Evolutionary conservation across 2,888 invertebrate species (phyloP).

Genomic region (Helobdella robusta): DNA sequence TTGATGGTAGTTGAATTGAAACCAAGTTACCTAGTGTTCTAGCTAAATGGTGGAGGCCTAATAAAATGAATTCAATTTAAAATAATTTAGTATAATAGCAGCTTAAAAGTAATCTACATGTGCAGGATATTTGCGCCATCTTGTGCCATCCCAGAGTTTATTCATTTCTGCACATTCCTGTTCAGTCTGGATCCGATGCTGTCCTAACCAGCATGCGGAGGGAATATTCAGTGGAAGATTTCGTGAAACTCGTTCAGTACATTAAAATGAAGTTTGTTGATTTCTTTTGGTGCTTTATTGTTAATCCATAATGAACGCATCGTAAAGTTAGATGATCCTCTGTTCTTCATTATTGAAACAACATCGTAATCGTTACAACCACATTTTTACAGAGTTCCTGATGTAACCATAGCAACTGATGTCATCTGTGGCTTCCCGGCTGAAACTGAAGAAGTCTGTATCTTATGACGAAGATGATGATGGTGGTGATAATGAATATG

Average conservation of each 20-base stretch:
- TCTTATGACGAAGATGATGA: not conserved
- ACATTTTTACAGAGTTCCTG: conserved; percentile 62
- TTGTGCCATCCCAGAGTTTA: conserved; percentile 79
- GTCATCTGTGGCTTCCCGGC: conserved; percentile 97
- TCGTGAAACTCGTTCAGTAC: conserved; percentile 76
- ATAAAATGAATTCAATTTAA: too few relatives aligned
- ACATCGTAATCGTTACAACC: too few relatives aligned
- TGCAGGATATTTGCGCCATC: conserved; percentile 70
- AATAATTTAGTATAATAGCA: too few relatives aligned
- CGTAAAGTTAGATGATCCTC: too few relatives aligned
- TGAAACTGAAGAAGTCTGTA: conserved; percentile 63
- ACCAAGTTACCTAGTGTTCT: too few relatives aligned
- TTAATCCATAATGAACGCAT: not conserved
- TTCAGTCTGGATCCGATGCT: conserved; percentile 88
- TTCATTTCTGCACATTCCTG: conserved; percentile 90
- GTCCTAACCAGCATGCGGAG: conserved; percentile 90
- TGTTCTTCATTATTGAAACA: too few relatives aligned
- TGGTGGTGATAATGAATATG: not conserved
- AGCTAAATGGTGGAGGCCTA: too few relatives aligned
- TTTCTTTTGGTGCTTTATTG: not conserved
- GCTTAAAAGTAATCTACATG: too few relatives aligned
- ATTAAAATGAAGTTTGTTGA: conserved; percentile 61
- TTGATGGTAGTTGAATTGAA: too few relatives aligned
- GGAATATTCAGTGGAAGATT: conserved; percentile 81
- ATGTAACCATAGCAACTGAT: conserved; percentile 88